These are phyloP conservation scores for Drosophila vallismaia DNA, from an alignment of 2,888 invertebrate species.

Conservation along the genomic window DNA sequence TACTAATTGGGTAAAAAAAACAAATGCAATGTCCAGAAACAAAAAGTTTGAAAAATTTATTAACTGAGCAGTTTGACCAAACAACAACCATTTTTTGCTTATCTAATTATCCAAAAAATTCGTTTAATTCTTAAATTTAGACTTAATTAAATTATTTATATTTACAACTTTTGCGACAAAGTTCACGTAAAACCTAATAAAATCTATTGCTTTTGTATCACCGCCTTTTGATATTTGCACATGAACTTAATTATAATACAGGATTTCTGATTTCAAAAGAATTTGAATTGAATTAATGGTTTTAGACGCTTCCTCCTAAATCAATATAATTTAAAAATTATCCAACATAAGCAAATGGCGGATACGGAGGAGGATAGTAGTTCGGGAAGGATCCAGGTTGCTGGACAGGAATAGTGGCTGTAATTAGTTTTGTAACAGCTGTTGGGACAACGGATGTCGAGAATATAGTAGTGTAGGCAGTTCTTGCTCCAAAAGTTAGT, in stretches of 20 bases:
- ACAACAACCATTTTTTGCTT: slow-evolving; percentile 28
- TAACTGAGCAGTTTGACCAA: slow-evolving; percentile 30
- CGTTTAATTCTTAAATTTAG: slow-evolving; percentile 24
- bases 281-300: slow-evolving; percentile 31
- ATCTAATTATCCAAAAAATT: slow-evolving; percentile 29
- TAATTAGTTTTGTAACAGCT: slow-evolving; percentile 92
- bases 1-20: not conserved
- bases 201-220: slow-evolving; percentile 41
- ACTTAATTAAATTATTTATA: slow-evolving; percentile 33
- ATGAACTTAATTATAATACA: slow-evolving; percentile 40
- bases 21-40: not conserved
- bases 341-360: slow-evolving; percentile 90
- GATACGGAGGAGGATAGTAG: slow-evolving; percentile 90
- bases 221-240: slow-evolving; percentile 45
- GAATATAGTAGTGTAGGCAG: slow-evolving; percentile 93
- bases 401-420: slow-evolving; percentile 90
- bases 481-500: slow-evolving; percentile 95
- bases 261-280: slow-evolving; percentile 25
- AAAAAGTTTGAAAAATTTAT: slow-evolving; percentile 23
- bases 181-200: slow-evolving; percentile 29
- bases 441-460: slow-evolving; percentile 93
- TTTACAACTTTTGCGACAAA: slow-evolving; percentile 37
- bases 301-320: slow-evolving; percentile 15
- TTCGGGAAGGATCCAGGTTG: slow-evolving; percentile 89
- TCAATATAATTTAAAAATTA: slow-evolving; percentile 76